Base-by-base conservation (phyloP, 1,140 invertebrate genomes). In the Diachasmimorpha longicaudata region DNA sequence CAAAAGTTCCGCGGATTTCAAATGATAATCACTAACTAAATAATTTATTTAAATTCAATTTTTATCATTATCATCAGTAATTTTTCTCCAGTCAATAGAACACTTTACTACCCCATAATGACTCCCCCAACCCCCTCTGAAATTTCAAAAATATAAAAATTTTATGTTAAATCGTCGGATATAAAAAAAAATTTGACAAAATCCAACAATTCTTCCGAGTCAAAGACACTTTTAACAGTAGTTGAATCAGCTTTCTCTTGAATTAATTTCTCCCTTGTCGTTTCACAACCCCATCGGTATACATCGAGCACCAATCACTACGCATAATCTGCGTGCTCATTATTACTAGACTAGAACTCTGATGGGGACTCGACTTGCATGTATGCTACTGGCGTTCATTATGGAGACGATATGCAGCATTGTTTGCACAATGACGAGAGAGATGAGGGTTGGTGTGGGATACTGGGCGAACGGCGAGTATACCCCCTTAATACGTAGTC, bases 321-420 rank as follows among this genome's bases (percentile, higher is more conserved):
- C 86, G 86, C 87, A 87, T 86, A 88, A 89, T 87, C 86, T 87
- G 82, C 86, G 86, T 86, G 82, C 86, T 88, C 86, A 88, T 88
- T 89, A 88, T 89, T 88, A 83, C 85, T 84, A 83, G 82, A 83
- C 85, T 84, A 83, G 82, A 81, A 83, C 83, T 86, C 81, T 79
- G 79, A 82, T 81, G 81, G 83, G 85, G 71, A 73, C 48, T 52
- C 10, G 31, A 52, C 14, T 66, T 48, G 67, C 42, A 23, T 74
- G 71, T 48, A 16, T 39, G 74, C 74, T 67, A 82, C 67, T 79
- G 81, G 76, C 85, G 83, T 89, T 89, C 88, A 88, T 89, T 89
- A 88, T 87, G 82, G 82, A 85, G 83, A 85, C 85, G 87, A 86
- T 87, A 85, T 82, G 85, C 82, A 85, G 85, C 86, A 89, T 89